Base-by-base conservation (phyloP, 1,140 invertebrate genomes). In the Apocrypta bakeri region DNA sequence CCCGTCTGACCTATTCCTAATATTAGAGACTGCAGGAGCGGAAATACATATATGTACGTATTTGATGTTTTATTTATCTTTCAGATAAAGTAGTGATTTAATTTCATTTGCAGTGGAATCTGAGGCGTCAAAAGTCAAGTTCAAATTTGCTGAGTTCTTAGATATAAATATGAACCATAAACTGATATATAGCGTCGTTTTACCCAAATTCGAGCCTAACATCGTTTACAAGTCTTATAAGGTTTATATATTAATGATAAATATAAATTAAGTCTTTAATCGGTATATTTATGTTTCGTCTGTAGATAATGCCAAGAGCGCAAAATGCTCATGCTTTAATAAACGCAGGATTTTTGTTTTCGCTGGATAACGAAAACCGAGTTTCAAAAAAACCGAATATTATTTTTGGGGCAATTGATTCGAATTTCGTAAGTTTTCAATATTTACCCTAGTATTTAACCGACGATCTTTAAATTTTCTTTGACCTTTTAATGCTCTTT, bases 301-400 rank as follows among this genome's bases (percentile, higher is more conserved):
- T 27, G 1, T 12, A 96, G 95, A 95, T 97, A 83, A 96, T 96
- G 94, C 94, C 95, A 0, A 92, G 96, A 82, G 94, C 94, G 4
- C 96, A 96, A 92, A 97, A 97, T 89, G 94, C 96, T 0, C 96
- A 97, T 87, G 96, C 97, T 0, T 94, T 95, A 85, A 95, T 98
- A 0, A 97, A 97, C 88, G 96, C 96, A 8, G 97, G 95, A 9
- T 97, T 98, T 87, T 90, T 95, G 0, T 93, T 96, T 56, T 93
- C 95, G 90, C 78, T 96, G 1, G 90, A 94, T 31, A 85, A 79
- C 48, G 84, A 80, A 76, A 88, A 87, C 85, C 91, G 84, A 75
- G 82, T 94, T 21, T 31, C 93, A 12, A 90, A 93, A 56, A 92
- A 92, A 27, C 93, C 93, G 0, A 93, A 90, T 24, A 92, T 95